phyloP scores from a whole-genome alignment of 2,797 vertebrate genomes.

The Tinamus major region DNA sequence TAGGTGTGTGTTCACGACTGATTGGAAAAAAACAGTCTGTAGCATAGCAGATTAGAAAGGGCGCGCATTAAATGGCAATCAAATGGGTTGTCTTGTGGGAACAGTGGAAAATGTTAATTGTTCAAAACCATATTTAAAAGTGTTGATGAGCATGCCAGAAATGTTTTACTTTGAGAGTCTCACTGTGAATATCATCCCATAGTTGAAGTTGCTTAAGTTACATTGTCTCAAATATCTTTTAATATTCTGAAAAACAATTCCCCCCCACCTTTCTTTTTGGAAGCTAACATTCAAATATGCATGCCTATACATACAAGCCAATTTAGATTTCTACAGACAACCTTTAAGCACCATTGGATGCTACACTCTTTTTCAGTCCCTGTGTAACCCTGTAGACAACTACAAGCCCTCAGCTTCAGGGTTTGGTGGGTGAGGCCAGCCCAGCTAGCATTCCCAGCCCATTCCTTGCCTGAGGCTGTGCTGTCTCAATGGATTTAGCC shows the following conservation, averaged over 20 bases:
- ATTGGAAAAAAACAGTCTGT: not conserved
- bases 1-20: constrained; percentile 5
- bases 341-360: not conserved
- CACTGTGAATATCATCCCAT: not conserved
- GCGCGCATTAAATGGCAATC: not conserved
- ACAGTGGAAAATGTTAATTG: not conserved
- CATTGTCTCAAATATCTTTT: not conserved
- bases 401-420: accelerated
- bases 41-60: not conserved
- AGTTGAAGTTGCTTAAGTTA: not conserved
- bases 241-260: not conserved
- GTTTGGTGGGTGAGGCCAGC: not conserved
- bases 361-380: not conserved
- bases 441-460: not conserved
- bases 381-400: not conserved
- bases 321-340: not conserved
- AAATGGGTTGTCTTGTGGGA: not conserved
- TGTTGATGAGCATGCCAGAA: not conserved
- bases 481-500: accelerated
- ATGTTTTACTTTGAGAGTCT: not conserved
- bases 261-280: not conserved
- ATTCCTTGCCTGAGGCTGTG: accelerated
- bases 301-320: not conserved
- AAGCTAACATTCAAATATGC: not conserved
- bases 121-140: not conserved